A percentile compares a stretch with the other conserved stretches of the same genome.
Evolutionary conservation across 1,140 invertebrate species (phyloP).

Genomic region (Maconellicoccus hirsutus): DNA sequence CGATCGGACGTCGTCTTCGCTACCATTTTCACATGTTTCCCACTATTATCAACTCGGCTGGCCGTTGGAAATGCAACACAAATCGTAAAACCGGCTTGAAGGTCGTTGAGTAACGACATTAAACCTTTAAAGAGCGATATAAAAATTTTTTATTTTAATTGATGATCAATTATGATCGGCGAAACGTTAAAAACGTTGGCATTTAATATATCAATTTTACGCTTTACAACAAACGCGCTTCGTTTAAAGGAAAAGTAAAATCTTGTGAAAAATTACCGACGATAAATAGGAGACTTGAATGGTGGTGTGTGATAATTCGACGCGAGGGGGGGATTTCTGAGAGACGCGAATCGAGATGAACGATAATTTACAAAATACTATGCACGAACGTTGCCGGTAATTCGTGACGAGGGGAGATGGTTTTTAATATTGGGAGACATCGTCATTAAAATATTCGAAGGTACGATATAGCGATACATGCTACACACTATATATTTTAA

Average conservation of each 20-base stretch:
- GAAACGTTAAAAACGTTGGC: not conserved
- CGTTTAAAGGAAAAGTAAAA: too few species aligned
- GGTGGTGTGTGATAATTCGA: not conserved
- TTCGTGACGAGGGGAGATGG: not conserved
- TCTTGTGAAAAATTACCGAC: too few species aligned
- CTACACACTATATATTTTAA: not conserved
- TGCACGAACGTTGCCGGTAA: too few species aligned
- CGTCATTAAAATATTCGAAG: slow-evolving; percentile 17
- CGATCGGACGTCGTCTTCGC: too few species aligned
- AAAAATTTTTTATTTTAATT: slow-evolving; percentile 10
- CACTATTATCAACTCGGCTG: too few species aligned
- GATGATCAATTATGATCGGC: not conserved
- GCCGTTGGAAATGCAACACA: not conserved
- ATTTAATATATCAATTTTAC: not conserved
- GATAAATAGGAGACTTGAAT: not conserved
- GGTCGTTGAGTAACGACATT: not conserved
- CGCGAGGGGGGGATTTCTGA: too few species aligned
- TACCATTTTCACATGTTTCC: too few species aligned
- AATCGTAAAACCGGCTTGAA: not conserved
- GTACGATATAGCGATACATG: not conserved
- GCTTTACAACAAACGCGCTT: too few species aligned
- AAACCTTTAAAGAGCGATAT: slow-evolving; percentile 4
- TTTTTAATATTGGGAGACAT: slow-evolving; percentile 18
- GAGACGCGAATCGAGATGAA: too few species aligned
- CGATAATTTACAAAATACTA: too few species aligned